A percentile compares a stretch with the other conserved stretches of the same genome.
These are phyloP conservation scores for Leistus spinibarbis DNA, from an alignment of 2,888 invertebrate species.

Conservation along the genomic window DNA sequence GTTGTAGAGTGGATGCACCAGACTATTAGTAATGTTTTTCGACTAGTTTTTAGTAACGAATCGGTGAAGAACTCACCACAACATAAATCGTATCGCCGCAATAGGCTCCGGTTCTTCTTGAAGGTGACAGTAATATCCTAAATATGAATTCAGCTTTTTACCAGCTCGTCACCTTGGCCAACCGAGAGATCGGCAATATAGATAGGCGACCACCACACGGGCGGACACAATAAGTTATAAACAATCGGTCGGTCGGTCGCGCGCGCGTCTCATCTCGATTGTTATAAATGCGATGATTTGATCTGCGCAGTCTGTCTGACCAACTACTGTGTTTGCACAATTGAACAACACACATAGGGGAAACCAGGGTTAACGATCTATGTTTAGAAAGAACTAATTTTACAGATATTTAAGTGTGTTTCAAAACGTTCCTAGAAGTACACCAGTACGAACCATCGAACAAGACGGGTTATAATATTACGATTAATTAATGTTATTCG, in stretches of 20 bases:
- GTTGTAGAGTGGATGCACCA: neutral
- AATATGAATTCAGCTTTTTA: constrained; percentile 35
- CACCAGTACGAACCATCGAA: no score
- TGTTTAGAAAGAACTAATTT: no score
- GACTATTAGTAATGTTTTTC: neutral
- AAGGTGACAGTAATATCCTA: constrained; percentile 28
- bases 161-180: constrained; percentile 19
- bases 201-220: constrained; percentile 3
- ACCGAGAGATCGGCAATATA: constrained; percentile 3
- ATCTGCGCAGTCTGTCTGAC: neutral
- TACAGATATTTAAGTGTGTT: no score
- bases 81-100: constrained; percentile 18
- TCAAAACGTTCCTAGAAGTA: no score
- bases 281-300: constrained; percentile 6
- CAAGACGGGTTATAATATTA: no score
- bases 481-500: no score
- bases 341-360: no score
- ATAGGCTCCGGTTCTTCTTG: neutral
- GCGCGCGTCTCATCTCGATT: neutral
- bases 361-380: no score
- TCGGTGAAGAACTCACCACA: constrained; percentile 22
- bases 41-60: constrained; percentile 14
- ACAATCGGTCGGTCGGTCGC: neutral
- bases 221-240: constrained; percentile 7
- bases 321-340: constrained; percentile 5